Evolutionary conservation across 1,140 invertebrate genomes (phyloP).

Genomic region (Pygmarrhopalites habei): DNA sequence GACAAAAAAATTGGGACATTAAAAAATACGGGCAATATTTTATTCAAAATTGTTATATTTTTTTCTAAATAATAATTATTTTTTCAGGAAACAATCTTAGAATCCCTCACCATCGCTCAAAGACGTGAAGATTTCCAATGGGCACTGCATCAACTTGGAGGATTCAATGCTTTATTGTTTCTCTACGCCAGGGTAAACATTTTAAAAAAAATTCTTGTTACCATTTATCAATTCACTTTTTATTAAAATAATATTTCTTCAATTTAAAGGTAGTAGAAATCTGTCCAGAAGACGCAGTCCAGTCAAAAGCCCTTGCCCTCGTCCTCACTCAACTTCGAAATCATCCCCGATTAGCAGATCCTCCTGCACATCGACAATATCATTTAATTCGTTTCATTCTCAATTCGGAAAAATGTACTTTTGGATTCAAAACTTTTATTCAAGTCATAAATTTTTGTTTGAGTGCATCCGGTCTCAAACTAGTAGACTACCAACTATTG

Average conservation of each 20-base stretch:
- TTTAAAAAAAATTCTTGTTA: too few species aligned
- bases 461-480: conserved; percentile 18
- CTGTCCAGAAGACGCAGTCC: conserved; percentile 30
- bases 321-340: conserved; percentile 29
- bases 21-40: neutral
- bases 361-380: conserved; percentile 21
- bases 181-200: conserved; percentile 33
- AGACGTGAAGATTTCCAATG: conserved; percentile 37
- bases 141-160: conserved; percentile 36
- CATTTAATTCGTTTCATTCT: conserved; percentile 36
- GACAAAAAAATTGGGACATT: neutral
- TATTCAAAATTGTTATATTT: neutral
- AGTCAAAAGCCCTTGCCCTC: conserved; percentile 28
- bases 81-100: conserved; percentile 28
- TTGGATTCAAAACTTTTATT: conserved; percentile 35
- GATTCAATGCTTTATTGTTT: conserved; percentile 29
- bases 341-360: conserved; percentile 31
- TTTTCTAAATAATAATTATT: neutral
- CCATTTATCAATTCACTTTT: too few species aligned
- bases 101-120: conserved; percentile 22
- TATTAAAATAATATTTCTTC: too few species aligned
- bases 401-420: conserved; percentile 28
- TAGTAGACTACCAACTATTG: conserved; percentile 33
- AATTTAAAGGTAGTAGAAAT: conserved; percentile 38
- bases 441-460: conserved; percentile 29